These are phyloP conservation scores for Pilophorus perplexus DNA, from an alignment of 2,888 invertebrate species.

Conservation along the genomic window DNA sequence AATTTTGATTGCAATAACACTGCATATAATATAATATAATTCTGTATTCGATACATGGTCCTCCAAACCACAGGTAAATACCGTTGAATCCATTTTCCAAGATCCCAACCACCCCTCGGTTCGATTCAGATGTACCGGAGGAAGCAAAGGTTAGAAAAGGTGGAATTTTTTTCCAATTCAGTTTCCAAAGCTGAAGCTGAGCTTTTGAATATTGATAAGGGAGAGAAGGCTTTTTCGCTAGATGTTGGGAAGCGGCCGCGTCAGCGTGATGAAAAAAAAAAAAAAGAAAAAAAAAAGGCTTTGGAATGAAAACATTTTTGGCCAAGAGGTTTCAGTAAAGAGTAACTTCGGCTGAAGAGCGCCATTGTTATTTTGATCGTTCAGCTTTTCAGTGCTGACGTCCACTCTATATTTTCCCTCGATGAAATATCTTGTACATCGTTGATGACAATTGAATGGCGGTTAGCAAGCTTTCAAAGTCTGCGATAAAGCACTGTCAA, in stretches of 20 bases:
- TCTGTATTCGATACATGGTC: too few relatives aligned
- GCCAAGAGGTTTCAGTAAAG: background rate
- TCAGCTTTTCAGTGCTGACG: background rate
- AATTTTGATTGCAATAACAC: too few relatives aligned
- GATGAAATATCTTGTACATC: too few relatives aligned
- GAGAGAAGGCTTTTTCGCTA: background rate
- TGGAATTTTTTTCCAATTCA: constrained; percentile 8
- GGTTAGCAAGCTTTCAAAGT: too few relatives aligned
- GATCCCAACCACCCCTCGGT: too few relatives aligned
- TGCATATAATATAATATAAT: too few relatives aligned
- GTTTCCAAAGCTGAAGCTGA: constrained; percentile 11
- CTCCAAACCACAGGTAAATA: too few relatives aligned
- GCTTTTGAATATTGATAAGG: constrained; percentile 16
- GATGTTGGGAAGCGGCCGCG: background rate
- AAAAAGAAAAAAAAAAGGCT: background rate
- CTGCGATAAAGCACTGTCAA: too few relatives aligned
- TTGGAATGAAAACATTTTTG: constrained; percentile 6
- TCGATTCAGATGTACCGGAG: too few relatives aligned
- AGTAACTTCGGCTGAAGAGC: background rate
- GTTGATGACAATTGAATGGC: too few relatives aligned
- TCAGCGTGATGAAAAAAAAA: background rate
- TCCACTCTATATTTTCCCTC: background rate
- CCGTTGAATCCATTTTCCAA: too few relatives aligned
- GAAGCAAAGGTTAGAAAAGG: background rate
- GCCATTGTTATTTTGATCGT: constrained; percentile 6